Conservation (phyloP, 2,797 vertebrate genomes). For the Hyperoplus immaculatus region DNA sequence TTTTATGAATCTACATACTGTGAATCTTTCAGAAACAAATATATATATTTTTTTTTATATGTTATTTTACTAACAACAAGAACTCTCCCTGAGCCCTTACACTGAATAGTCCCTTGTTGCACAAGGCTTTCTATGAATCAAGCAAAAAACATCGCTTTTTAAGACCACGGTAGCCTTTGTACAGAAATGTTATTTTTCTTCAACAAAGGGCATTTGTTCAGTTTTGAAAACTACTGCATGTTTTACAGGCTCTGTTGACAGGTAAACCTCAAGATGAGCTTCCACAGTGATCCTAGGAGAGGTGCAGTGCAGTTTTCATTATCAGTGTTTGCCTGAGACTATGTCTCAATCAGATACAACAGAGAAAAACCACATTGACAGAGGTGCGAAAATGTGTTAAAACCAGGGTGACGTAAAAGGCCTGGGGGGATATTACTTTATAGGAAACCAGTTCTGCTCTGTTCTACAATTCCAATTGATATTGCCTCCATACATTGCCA, state of each 20-base stretch:
- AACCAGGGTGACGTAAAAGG: constrained; percentile 43
- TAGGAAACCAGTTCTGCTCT: constrained; percentile 63
- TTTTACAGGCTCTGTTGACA: constrained; percentile 54
- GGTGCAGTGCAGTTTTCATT: constrained; percentile 62
- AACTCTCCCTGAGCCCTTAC: neutral
- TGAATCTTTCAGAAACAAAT: constrained; percentile 3
- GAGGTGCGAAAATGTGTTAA: constrained; percentile 68
- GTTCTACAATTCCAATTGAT: constrained; percentile 58
- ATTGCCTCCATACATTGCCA: constrained; percentile 52
- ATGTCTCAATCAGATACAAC: constrained; percentile 65
- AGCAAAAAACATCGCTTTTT: constrained; percentile 25
- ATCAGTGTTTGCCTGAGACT: constrained; percentile 61
- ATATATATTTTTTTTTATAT: no score
- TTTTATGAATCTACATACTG: neutral
- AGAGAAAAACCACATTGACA: constrained; percentile 59
- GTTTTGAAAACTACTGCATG: constrained; percentile 51
- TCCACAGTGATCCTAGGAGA: constrained; percentile 61
- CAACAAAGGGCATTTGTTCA: constrained; percentile 46
- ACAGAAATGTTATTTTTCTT: constrained; percentile 51
- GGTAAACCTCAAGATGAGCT: constrained; percentile 61
- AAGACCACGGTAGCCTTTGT: constrained; percentile 41
- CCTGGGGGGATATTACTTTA: constrained; percentile 50
- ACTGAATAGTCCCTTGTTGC: constrained; percentile 16
- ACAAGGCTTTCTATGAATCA: constrained; percentile 29
- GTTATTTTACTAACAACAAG: constrained; percentile 5